Evolutionary conservation across 1,140 invertebrate genomes (phyloP).

Genomic region (Neodiprion fabricii): DNA sequence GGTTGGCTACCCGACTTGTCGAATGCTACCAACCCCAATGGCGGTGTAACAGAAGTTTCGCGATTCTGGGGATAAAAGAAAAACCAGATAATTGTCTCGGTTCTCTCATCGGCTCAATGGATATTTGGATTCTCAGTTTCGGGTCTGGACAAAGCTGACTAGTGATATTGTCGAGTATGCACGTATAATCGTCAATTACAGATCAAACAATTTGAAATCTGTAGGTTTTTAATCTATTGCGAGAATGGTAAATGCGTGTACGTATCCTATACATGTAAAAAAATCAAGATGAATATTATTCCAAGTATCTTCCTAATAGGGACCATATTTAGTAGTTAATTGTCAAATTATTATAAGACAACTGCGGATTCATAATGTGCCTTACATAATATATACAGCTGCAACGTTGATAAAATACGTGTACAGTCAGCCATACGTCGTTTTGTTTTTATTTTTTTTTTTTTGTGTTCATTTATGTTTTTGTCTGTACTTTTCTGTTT

Average conservation of each 20-base stretch:
- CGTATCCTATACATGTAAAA: neutral
- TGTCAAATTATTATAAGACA: neutral
- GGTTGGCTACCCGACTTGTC: no score
- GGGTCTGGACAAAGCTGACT: no score
- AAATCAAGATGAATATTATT: conserved; percentile 29
- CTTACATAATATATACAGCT: neutral
- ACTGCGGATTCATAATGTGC: neutral
- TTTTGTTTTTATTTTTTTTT: no score
- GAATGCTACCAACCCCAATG: no score
- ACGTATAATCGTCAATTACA: neutral
- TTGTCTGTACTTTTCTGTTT: no score
- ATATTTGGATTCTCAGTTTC: no score
- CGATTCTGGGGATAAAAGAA: no score
- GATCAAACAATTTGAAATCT: neutral
- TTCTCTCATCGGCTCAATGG: neutral
- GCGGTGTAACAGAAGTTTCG: no score
- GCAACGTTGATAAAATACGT: no score
- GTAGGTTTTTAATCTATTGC: neutral
- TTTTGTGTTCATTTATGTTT: no score
- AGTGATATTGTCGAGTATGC: no score
- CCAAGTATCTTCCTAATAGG: conserved; percentile 51
- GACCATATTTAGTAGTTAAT: conserved; percentile 35
- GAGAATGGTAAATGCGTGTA: neutral
- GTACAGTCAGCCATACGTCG: no score
- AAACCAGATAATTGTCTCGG: neutral